These are phyloP conservation scores for Orchesellides sinensis DNA, from an alignment of 2,888 invertebrate genomes.

Conservation along the genomic window DNA sequence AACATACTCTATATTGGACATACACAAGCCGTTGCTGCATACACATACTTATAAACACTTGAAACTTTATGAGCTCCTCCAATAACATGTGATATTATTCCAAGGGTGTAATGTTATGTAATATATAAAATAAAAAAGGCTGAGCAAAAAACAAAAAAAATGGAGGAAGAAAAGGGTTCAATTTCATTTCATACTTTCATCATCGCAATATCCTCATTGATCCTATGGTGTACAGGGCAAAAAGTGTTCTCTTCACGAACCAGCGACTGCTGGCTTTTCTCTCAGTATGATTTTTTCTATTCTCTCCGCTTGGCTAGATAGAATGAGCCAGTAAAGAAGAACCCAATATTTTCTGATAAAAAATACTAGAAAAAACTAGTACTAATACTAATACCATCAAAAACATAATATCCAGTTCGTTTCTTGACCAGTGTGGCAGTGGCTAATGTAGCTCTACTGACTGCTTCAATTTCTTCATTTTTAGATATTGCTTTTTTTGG, in stretches of 20 bases:
- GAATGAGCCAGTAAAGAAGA: constrained; percentile 15
- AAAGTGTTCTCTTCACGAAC: background rate
- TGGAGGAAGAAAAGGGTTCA: constrained; percentile 28
- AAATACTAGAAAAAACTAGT: background rate
- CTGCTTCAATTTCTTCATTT: constrained; percentile 11
- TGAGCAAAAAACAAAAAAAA: background rate
- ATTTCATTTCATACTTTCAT: constrained; percentile 23
- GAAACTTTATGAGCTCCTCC: background rate
- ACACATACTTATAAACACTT: background rate
- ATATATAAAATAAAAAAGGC: background rate
- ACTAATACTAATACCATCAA: constrained; percentile 4
- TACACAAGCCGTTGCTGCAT: no score
- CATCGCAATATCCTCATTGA: background rate
- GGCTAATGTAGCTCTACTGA: background rate
- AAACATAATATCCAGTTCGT: background rate
- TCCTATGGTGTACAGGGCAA: background rate
- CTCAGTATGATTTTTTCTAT: constrained; percentile 18
- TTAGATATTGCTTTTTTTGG: background rate
- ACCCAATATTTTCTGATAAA: constrained; percentile 8
- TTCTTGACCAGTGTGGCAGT: background rate
- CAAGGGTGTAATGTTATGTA: background rate
- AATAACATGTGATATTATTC: background rate
- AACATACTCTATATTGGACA: no score
- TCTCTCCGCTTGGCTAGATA: constrained; percentile 25
- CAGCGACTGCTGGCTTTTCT: background rate